Evolutionary conservation across 2,113 vertebrate species (phyloP).

Genomic region (Noturus placidus): DNA sequence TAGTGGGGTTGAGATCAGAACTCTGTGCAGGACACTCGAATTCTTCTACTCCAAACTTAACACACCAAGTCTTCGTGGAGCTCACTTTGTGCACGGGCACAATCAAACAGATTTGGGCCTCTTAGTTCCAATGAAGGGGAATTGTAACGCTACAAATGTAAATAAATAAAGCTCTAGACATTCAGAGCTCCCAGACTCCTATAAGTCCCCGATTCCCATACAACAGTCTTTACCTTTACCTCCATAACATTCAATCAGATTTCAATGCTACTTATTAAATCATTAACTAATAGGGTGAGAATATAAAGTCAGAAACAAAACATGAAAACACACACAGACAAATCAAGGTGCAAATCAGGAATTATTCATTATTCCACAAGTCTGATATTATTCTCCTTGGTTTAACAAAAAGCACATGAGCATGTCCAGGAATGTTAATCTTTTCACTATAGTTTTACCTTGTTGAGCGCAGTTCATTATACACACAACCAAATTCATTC

Average conservation of each 20-base stretch:
- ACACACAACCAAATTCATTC: constrained; percentile 24
- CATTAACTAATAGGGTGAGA: background rate
- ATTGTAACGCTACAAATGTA: background rate
- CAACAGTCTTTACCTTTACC: background rate
- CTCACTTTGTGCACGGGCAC: background rate
- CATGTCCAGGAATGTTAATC: constrained; percentile 29
- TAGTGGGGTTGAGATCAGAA: background rate
- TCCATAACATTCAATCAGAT: background rate
- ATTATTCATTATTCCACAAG: background rate
- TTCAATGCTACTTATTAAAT: too few species aligned
- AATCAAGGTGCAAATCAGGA: constrained; percentile 6
- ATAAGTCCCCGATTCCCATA: background rate
- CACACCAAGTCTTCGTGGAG: background rate
- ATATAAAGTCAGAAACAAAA: background rate
- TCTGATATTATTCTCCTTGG: background rate
- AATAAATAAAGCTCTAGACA: background rate
- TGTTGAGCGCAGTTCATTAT: background rate
- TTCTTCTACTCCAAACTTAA: background rate
- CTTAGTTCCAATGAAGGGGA: too few species aligned
- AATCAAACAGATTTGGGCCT: background rate
- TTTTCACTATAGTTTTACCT: background rate
- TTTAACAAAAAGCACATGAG: constrained; percentile 1
- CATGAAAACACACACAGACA: constrained; percentile 13
- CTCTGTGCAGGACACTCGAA: background rate
- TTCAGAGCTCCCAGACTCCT: background rate